Evolutionary conservation across 2,113 vertebrate genomes (phyloP).

Genomic region (Gobiocypris rarus): DNA sequence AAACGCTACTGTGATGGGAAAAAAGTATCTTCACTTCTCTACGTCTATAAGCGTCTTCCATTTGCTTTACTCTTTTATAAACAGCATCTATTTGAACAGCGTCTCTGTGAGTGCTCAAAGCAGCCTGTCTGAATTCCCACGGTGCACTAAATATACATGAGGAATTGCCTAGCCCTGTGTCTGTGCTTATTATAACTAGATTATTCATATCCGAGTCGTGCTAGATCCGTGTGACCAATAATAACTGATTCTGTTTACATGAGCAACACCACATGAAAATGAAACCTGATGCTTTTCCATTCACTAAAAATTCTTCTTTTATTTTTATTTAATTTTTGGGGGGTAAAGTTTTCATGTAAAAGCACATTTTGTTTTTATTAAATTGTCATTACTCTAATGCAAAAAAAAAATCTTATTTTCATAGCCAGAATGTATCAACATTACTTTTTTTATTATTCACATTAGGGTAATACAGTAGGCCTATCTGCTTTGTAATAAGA

Average conservation of each 20-base stretch:
- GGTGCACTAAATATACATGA: constrained; percentile 22
- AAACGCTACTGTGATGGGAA: neutral
- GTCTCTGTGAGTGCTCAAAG: constrained; percentile 17
- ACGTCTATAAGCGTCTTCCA: neutral
- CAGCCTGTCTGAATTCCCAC: constrained; percentile 39
- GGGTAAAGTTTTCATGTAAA: too few species aligned
- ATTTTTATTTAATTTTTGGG: too few species aligned
- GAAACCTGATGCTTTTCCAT: neutral
- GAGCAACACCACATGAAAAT: neutral
- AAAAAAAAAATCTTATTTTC: too few species aligned
- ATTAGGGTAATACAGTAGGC: too few species aligned
- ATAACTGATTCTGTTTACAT: constrained; percentile 40
- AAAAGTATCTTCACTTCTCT: neutral
- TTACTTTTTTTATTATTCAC: too few species aligned
- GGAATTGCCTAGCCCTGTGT: constrained; percentile 44
- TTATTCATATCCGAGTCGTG: constrained; percentile 59
- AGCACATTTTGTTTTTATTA: too few species aligned
- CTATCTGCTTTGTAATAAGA: too few species aligned
- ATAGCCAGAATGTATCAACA: too few species aligned
- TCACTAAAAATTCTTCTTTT: too few species aligned
- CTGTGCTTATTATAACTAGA: constrained; percentile 59
- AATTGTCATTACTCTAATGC: too few species aligned
- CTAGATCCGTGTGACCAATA: constrained; percentile 63
- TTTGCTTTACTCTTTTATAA: constrained; percentile 34
- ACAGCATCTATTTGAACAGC: neutral